These are phyloP conservation scores for Pseudorectes ferrugineus DNA, from an alignment of 2,113 vertebrate species.

Conservation along the genomic window DNA sequence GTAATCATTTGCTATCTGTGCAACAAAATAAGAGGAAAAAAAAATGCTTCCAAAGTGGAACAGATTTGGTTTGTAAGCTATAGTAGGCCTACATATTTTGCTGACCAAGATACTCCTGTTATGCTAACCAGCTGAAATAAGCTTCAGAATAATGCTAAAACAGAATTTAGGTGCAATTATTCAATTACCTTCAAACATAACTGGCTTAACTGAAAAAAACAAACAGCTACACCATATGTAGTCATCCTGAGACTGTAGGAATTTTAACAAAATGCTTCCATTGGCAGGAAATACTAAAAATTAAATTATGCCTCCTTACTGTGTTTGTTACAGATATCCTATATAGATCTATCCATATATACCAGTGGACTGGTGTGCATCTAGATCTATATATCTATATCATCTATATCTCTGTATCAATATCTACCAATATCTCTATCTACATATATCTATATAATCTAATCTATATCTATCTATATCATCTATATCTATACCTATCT, in stretches of 20 bases:
- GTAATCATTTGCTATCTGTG: fast-evolving
- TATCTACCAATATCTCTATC: neutral
- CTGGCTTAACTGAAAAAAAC: neutral
- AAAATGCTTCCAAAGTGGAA: neutral
- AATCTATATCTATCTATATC: neutral
- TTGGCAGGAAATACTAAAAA: neutral
- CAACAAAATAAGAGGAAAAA: neutral
- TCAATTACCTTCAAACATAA: neutral
- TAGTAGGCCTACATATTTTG: neutral
- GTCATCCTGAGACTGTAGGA: neutral
- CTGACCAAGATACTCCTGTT: neutral
- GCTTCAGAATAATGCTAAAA: neutral
- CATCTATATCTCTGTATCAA: too few species aligned
- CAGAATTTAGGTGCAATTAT: neutral
- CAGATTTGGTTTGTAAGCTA: neutral
- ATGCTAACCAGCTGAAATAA: neutral
- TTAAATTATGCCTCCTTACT: neutral
- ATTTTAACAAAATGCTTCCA: neutral
- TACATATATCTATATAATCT: neutral
- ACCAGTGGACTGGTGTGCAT: too few species aligned
- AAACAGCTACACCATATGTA: neutral
- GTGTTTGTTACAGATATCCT: neutral
- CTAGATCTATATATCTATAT: neutral
- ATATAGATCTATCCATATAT: neutral
- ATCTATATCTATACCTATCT: neutral